A percentile compares a stretch with the other conserved stretches of the same genome.
phyloP scores from a whole-genome alignment of 2,113 vertebrate species.

The Kryptolebias marmoratus region DNA sequence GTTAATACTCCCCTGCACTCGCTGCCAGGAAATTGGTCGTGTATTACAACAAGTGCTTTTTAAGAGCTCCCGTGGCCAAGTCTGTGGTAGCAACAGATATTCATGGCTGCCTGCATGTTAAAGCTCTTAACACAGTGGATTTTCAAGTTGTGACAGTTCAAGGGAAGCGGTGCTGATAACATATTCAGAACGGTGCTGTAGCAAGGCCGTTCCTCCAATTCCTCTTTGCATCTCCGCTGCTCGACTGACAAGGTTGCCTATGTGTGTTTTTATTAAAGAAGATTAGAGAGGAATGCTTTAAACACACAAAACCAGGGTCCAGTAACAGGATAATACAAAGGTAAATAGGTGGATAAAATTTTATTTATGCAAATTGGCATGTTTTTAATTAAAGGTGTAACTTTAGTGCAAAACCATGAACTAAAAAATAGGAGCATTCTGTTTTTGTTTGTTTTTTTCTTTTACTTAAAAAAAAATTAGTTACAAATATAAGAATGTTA shows the following conservation, averaged over 20 bases:
- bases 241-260: constrained; percentile 69
- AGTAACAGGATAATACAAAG: constrained; percentile 33
- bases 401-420: background rate
- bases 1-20: constrained; percentile 67
- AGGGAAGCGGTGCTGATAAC: constrained; percentile 75
- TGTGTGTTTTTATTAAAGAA: constrained; percentile 54
- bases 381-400: background rate
- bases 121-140: constrained; percentile 66
- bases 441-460: background rate
- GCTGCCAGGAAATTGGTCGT: constrained; percentile 64
- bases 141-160: constrained; percentile 79
- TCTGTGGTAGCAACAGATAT: constrained; percentile 59
- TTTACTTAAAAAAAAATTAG: background rate
- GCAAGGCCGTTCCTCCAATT: constrained; percentile 77
- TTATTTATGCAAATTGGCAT: background rate
- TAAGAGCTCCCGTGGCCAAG: constrained; percentile 63
- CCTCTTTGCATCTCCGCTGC: constrained; percentile 63
- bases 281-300: constrained; percentile 62
- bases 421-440: background rate
- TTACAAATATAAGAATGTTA: background rate
- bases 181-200: constrained; percentile 73
- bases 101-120: constrained; percentile 53
- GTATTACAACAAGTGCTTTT: constrained; percentile 78
- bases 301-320: constrained; percentile 46
- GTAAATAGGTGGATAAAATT: constrained; percentile 3